Base-by-base conservation (phyloP, 23 tunicate species). In the Halocynthia aurantium region DNA sequence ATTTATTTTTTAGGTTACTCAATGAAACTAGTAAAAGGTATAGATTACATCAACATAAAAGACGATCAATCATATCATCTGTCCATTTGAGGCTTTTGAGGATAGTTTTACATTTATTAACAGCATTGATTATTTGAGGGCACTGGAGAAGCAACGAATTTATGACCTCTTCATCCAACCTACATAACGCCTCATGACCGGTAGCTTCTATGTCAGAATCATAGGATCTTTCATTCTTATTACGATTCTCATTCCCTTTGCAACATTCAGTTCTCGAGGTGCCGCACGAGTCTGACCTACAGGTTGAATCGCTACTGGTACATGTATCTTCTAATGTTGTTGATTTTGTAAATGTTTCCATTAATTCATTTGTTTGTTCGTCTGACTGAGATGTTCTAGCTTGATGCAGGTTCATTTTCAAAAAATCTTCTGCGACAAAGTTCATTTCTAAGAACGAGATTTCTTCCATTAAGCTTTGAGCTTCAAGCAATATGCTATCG, bases 381-480 rank as follows among this genome's bases (percentile, higher is more conserved):
- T 54, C 10, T 54, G 18, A 10, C 18, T 10, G 50, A 51, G 50
- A 20, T 51, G 19, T 40, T 17, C 17, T 56, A 54, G 31, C 15
- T 22, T 74, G 78, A 54, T 74, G 50, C 1, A 74, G 40, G 8
- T 62, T 65, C 89, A 89, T 75, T 31, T 52, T 68, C 0, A 89
- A 57, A 55, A 89, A 89, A 61, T 89, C 96, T 11, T 89, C 89
- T 8, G 85, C 89, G 10, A 89, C 82, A 12, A 51, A 51, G 62
- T 89, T 83, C 15, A 85, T 71, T 61, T 89, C 88, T 40, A 89
- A 63, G 7, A 52, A 62, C 12, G 57, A 50, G n/a, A 89, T 75
- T 18, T 84, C 84, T 20, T 89, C 89, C n/a, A 89, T 52, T 6
- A 89, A 22, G 17, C 31, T 52, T 31, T 89, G 82, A 49, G 96